Evolutionary conservation across 2,888 invertebrate species (phyloP), one percentile per base, ranked within the genome.

Genomic region (Phortica magna): DNA sequence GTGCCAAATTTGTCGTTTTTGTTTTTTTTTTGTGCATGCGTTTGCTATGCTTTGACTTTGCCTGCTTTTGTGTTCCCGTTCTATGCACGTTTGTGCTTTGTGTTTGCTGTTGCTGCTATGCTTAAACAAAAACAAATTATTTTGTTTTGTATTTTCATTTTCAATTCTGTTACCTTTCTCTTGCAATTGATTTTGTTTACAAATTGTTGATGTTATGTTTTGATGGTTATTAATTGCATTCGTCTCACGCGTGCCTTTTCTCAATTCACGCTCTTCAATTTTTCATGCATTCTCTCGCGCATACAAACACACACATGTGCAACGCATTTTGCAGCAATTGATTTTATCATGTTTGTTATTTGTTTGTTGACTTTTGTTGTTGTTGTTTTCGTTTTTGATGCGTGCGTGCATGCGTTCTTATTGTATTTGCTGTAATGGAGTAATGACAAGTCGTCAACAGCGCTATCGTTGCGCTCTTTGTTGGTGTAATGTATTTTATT

Each of bases 391-490:
- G 74, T 75, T 10, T 57, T 17, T 75, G 9, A 64, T 76, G 67
- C 61, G 48, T 48, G 48, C 14, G 48, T 48, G 48, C 14, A 14
- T 9, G 48, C 14, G n/a, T 64, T 78, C 65, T 2, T 65, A 57
- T 65, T 77, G 65, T 77, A 55, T 73, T 59, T 7, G 70, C 64
- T 68, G 65, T 73, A 72, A 73, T 59, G 42, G 59, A 43, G 41
- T 41, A 61, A 19, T 41, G 59, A 73, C 43, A 61, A 67, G 42
- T 39, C 67, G 67, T n/a, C 65, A 17, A 12, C 48, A 14, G 48
- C 48, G 9, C 48, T 48, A 48, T 14, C 14, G 48, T 14, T 59
- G 59, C n/a, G 59, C 19, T 59, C 14, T 59, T 59, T 59, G 2
- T 59, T 59, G 59, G 6, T 59, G 59, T 9, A 14, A 4, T 31